Base-by-base conservation (phyloP, 2,113 vertebrate genomes). In the Orycteropus afer region DNA sequence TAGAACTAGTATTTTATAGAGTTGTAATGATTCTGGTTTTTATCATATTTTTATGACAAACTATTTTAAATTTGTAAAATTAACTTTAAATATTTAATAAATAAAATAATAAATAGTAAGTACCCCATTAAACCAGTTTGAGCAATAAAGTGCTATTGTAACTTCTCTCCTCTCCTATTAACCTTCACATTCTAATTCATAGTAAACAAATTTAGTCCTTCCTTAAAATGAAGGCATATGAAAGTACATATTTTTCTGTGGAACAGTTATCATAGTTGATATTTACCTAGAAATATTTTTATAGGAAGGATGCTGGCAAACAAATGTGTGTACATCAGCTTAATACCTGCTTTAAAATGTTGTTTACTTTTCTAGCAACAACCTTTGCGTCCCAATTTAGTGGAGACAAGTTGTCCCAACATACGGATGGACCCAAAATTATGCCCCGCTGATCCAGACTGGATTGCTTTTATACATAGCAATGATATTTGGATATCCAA, bases 371-470 rank as follows among this genome's bases (percentile, higher is more conserved):
- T 97, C 96, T 95, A 99, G 99, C 98, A 98, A 97, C 98, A 99
- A 87, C 98, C 98, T 83, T 97, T 99, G 95, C 97, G 97, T 90
- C 99, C 98, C 65, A 97, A 97, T 95, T 97, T 98, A 89, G 97
- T 99, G 85, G 98, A 99, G 97, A 99, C 98, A 78, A 98, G 98
- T 95, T 99, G 99, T 97, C 98, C 98, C n/a, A 99, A 99, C 77
- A 99, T 99, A 96, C 98, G 98, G 65, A 99, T 99, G 98, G 99
- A 99, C 97, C 99, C 99, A 89, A 99, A 99, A 93, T 97, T 99
- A 53, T 99, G 99, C 96, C 98, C 98, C 37, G 98, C 98, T 93
- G 99, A 99, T 96, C 98, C 99, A 87, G 98, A 98, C 89, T 99
- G 98, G 99, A 98, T 98, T 97, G 98, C 99, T 0, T 99, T 99